Conservation (phyloP, 2,113 vertebrate species). For the Copsychus sechellarum region DNA sequence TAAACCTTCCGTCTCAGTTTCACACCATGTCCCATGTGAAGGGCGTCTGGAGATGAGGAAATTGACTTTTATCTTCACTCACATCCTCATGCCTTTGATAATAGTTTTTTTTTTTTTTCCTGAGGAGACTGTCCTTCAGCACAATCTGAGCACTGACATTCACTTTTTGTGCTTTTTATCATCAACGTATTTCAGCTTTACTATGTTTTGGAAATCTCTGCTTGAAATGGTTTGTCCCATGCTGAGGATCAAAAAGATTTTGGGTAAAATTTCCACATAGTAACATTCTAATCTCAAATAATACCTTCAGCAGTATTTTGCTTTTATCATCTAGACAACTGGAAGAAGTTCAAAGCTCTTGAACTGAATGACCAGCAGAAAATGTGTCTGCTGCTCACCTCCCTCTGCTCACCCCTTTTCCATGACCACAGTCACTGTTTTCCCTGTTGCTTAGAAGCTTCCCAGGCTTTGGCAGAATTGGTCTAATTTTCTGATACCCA, state of each 20-base stretch:
- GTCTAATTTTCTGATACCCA: background rate
- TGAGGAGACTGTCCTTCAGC: background rate
- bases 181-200: background rate
- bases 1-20: conserved; percentile 59
- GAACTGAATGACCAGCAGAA: background rate
- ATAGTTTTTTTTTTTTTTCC: background rate
- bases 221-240: background rate
- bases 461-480: background rate
- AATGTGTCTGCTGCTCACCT: background rate
- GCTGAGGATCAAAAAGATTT: background rate
- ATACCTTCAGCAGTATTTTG: background rate
- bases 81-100: conserved; percentile 8
- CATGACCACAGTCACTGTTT: background rate
- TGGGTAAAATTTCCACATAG: background rate
- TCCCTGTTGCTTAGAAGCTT: background rate
- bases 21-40: conserved; percentile 47
- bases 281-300: background rate
- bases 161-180: background rate
- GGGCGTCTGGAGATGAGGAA: conserved; percentile 39
- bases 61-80: background rate
- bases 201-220: background rate
- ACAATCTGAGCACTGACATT: background rate
- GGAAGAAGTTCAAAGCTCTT: background rate
- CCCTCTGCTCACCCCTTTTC: background rate
- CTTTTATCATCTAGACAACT: background rate